A percentile compares a stretch with the other conserved stretches of the same genome.
Evolutionary conservation across 2,113 vertebrate genomes (phyloP).

Genomic region (Abramis brama): DNA sequence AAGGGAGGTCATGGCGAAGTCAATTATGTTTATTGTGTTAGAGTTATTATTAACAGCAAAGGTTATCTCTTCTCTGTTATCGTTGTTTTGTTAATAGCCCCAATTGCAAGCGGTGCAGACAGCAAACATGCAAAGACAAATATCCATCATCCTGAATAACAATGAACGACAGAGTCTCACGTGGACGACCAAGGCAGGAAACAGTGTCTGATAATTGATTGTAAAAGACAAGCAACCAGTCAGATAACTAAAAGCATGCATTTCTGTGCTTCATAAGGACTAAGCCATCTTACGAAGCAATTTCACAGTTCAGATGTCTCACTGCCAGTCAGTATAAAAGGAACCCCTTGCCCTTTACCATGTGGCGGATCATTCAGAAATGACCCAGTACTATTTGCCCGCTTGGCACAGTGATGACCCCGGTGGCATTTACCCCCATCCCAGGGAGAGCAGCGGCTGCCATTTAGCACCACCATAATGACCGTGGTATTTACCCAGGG

Average conservation of each 20-base stretch:
- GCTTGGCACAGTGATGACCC: conserved; percentile 51
- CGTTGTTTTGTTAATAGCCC: neutral
- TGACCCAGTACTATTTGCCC: conserved; percentile 52
- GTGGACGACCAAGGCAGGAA: neutral
- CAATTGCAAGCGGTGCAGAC: neutral
- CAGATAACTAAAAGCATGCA: neutral
- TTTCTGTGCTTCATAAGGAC: neutral
- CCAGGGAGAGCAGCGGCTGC: conserved; percentile 46
- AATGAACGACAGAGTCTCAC: neutral
- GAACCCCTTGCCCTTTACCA: conserved; percentile 50
- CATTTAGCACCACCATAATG: conserved; percentile 60
- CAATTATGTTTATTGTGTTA: conserved; percentile 18
- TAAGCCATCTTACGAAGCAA: conserved; percentile 12
- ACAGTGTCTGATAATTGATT: conserved; percentile 11
- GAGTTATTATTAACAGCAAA: conserved; percentile 26
- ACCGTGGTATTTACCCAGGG: conserved; percentile 57
- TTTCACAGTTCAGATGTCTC: conserved; percentile 35
- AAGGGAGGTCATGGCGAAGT: conserved; percentile 2
- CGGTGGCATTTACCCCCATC: conserved; percentile 57
- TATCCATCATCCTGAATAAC: conserved; percentile 28
- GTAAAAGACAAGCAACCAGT: conserved; percentile 15
- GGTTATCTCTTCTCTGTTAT: conserved; percentile 24
- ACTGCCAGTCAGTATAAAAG: neutral
- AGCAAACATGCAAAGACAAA: conserved; percentile 32
- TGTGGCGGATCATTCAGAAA: conserved; percentile 43